phyloP scores from a whole-genome alignment of 1,140 invertebrate species.

The Bicyclus anynana region DNA sequence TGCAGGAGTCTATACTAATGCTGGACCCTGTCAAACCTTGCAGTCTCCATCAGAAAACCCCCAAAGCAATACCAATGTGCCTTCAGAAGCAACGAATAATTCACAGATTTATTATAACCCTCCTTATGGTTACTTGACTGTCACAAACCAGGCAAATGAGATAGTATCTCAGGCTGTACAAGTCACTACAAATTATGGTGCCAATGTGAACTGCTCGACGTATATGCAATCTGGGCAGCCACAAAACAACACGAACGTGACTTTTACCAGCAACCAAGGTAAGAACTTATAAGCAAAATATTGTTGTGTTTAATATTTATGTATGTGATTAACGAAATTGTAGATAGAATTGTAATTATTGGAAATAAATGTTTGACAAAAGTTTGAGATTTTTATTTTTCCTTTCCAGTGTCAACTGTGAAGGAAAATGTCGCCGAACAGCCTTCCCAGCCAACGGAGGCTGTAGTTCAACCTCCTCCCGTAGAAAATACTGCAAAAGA shows the following conservation, averaged over 20 bases:
- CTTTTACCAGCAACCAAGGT: conserved; percentile 58
- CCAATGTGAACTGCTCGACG: conserved; percentile 52
- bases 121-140: conserved; percentile 74
- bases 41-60: conserved; percentile 76
- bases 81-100: conserved; percentile 31
- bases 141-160: conserved; percentile 46
- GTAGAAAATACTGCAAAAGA: conserved; percentile 18
- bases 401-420: conserved; percentile 57
- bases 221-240: conserved; percentile 56
- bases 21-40: conserved; percentile 52
- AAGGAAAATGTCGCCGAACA: conserved; percentile 39
- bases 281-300: conserved; percentile 39
- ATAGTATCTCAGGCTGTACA: conserved; percentile 29
- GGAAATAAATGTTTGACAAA: conserved; percentile 52
- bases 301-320: conserved; percentile 14
- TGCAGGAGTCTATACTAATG: conserved; percentile 55
- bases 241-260: conserved; percentile 45
- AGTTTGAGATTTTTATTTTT: conserved; percentile 58
- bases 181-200: conserved; percentile 42
- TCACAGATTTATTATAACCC: conserved; percentile 72
- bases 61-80: conserved; percentile 32
- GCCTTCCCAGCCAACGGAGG: conserved; percentile 18
- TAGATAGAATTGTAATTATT: conserved; percentile 31
- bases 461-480: not conserved
- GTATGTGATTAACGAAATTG: conserved; percentile 9